Evolutionary conservation across 2,113 vertebrate species (phyloP).

Genomic region (Anarrhichthys ocellatus): DNA sequence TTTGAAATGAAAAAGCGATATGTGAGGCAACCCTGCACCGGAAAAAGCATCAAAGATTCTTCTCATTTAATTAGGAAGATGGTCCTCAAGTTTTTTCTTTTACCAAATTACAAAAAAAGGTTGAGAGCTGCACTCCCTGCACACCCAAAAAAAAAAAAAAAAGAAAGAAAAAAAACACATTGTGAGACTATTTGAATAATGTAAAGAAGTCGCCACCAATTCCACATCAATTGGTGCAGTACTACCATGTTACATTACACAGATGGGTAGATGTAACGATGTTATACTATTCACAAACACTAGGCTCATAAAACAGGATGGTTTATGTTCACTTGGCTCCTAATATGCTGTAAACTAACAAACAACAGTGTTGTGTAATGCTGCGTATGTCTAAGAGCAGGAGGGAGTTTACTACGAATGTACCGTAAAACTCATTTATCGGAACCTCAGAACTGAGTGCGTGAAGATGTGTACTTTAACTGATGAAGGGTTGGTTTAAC

Average conservation of each 20-base stretch:
- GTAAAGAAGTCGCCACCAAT: not conserved
- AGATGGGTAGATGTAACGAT: not conserved
- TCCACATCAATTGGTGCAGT: not conserved
- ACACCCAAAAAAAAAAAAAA: not conserved
- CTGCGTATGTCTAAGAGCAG: not conserved
- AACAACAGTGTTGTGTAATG: not conserved
- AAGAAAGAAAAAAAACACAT: not conserved
- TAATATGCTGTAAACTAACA: not conserved
- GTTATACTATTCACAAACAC: not conserved
- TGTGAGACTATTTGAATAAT: conserved; percentile 12
- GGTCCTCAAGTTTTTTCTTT: too few species aligned
- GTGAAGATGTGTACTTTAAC: not conserved
- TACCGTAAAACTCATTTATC: not conserved
- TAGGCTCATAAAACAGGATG: not conserved
- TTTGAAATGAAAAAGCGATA: too few species aligned
- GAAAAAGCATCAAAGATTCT: too few species aligned
- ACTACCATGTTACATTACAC: not conserved
- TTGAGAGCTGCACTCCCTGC: too few species aligned
- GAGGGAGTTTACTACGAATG: conserved; percentile 15
- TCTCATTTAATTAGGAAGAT: too few species aligned
- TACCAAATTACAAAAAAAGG: too few species aligned
- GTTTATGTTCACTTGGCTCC: not conserved
- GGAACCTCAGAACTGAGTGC: not conserved
- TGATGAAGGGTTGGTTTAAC: not conserved
- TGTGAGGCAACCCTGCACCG: too few species aligned